Evolutionary conservation across 2,888 invertebrate genomes (phyloP).

Genomic region (Pimpla rufipes): DNA sequence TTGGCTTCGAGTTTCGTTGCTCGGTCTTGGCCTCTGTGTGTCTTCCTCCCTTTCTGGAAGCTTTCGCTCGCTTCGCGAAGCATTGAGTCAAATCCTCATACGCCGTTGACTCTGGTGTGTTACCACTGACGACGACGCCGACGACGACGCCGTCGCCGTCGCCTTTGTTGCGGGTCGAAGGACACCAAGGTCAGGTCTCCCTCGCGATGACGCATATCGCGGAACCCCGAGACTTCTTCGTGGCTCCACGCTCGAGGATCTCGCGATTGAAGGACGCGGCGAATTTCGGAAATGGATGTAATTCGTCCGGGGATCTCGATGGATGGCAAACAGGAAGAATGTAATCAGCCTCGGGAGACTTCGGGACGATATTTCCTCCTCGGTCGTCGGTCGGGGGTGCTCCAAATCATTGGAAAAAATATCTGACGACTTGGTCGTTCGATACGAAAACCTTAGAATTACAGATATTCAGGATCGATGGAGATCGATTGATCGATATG

Average conservation of each 20-base stretch:
- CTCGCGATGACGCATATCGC: conserved; percentile 45
- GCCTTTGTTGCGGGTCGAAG: conserved; percentile 6
- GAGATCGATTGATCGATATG: no score
- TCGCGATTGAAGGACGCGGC: conserved; percentile 4
- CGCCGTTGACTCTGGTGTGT: conserved; percentile 1
- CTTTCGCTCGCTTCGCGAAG: background rate
- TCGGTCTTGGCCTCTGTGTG: conserved; percentile 2
- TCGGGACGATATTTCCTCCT: background rate
- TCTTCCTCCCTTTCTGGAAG: background rate
- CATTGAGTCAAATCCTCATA: conserved; percentile 1
- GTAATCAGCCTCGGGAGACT: background rate
- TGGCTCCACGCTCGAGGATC: conserved; percentile 13
- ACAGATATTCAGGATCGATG: no score
- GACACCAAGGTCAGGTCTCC: conserved; percentile 36
- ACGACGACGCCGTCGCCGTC: no score
- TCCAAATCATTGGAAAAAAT: no score
- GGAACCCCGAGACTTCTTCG: background rate
- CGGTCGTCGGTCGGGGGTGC: background rate
- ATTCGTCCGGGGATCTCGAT: background rate
- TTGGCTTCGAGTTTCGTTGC: conserved; percentile 19
- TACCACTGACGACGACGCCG: conserved; percentile 17
- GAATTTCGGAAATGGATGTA: conserved; percentile 37
- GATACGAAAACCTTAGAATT: no score
- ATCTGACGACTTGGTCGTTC: no score
- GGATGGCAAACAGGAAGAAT: background rate